These are phyloP conservation scores for Pseudorhombus dupliciocellatus DNA, from an alignment of 2,113 vertebrate genomes.

Conservation along the genomic window DNA sequence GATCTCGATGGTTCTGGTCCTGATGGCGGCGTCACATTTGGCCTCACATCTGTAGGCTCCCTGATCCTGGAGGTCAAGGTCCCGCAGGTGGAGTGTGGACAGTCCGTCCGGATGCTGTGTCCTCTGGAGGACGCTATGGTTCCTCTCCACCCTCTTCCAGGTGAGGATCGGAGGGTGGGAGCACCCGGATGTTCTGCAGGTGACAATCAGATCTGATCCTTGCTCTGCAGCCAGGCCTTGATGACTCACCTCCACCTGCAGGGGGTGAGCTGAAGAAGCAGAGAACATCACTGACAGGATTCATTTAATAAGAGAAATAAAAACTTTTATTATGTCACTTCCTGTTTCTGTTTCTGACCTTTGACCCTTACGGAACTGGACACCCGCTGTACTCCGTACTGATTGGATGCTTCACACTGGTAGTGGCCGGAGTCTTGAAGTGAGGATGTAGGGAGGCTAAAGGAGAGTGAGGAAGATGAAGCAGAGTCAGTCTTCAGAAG, in stretches of 20 bases:
- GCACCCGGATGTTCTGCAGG: slow-evolving; percentile 69
- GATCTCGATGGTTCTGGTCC: slow-evolving; percentile 43
- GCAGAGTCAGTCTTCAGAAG: slow-evolving; percentile 37
- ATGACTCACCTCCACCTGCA: slow-evolving; percentile 66
- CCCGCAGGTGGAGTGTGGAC: slow-evolving; percentile 56
- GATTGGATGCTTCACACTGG: slow-evolving; percentile 64
- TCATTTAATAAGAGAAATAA: not conserved
- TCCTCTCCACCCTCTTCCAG: slow-evolving; percentile 60
- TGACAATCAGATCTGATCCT: slow-evolving; percentile 59
- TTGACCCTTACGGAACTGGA: slow-evolving; percentile 34
- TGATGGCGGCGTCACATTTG: slow-evolving; percentile 60
- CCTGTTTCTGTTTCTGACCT: slow-evolving; percentile 38
- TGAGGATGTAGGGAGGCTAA: slow-evolving; percentile 23
- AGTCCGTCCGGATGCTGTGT: slow-evolving; percentile 8
- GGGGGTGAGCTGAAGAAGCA: slow-evolving; percentile 57
- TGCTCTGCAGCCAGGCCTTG: slow-evolving; percentile 36
- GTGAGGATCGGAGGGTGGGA: slow-evolving; percentile 50
- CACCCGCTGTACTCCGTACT: slow-evolving; percentile 49
- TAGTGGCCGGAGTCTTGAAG: slow-evolving; percentile 64
- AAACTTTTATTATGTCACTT: not conserved
- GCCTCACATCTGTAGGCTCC: slow-evolving; percentile 72
- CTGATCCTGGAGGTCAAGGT: slow-evolving; percentile 61
- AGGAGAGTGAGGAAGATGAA: slow-evolving; percentile 24
- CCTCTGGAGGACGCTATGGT: slow-evolving; percentile 15
- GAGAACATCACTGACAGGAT: not conserved